Evolutionary conservation across 1,140 invertebrate genomes (phyloP).

Genomic region (Coenobita brevimanus): DNA sequence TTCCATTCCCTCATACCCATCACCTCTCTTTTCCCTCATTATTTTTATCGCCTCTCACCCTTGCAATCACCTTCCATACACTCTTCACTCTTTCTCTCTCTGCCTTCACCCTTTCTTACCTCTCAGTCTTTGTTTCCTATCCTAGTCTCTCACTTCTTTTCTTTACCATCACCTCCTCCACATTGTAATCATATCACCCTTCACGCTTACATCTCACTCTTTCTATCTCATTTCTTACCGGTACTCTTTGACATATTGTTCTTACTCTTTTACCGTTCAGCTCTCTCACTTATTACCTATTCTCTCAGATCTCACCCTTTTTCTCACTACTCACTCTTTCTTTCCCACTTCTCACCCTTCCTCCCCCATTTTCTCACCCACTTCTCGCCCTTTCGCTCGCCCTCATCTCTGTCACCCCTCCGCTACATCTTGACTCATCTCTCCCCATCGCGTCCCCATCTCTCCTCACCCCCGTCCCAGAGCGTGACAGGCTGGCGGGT

Average conservation of each 20-base stretch:
- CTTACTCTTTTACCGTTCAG: too few relatives aligned
- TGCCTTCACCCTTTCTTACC: constrained; percentile 13
- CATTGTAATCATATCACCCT: too few relatives aligned
- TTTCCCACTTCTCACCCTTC: not conserved
- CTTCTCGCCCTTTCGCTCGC: not conserved
- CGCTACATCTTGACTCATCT: not conserved
- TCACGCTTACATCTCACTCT: too few relatives aligned
- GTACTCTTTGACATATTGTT: too few relatives aligned
- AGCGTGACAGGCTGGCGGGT: not conserved
- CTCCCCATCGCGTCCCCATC: not conserved
- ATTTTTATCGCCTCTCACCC: too few relatives aligned
- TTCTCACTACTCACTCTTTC: not conserved
- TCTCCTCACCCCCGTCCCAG: not conserved
- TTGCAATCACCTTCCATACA: too few relatives aligned
- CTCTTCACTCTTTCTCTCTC: not conserved
- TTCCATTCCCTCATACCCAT: too few relatives aligned
- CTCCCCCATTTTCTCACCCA: not conserved
- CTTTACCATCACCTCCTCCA: constrained; percentile 2
- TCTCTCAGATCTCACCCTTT: not conserved
- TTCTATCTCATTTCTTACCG: too few relatives aligned
- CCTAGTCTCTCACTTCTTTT: too few relatives aligned
- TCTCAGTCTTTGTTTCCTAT: too few relatives aligned
- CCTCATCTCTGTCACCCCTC: too few relatives aligned
- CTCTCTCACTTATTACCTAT: not conserved
- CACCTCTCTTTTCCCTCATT: too few relatives aligned